A percentile compares a stretch with the other conserved stretches of the same genome.
These are phyloP conservation scores for Aspidiotus destructor DNA, from an alignment of 2,888 invertebrate species.

Conservation along the genomic window DNA sequence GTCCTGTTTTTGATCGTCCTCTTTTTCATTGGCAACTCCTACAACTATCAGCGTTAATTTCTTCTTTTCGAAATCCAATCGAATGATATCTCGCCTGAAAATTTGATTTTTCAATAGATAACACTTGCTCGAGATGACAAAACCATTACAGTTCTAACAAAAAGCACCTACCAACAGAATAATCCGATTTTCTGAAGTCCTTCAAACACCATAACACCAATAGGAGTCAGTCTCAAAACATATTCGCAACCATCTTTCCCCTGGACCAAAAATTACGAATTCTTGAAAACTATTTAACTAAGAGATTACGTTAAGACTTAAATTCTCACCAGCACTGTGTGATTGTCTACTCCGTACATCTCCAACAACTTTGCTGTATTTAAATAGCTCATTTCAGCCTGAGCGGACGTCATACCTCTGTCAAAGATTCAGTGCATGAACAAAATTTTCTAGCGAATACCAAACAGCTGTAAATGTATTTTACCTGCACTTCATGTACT, in stretches of 20 bases:
- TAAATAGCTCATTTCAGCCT: constrained; percentile 87
- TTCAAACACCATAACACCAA: constrained; percentile 96
- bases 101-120: neutral
- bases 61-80: constrained; percentile 95
- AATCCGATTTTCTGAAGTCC: constrained; percentile 92
- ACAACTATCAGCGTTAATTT: constrained; percentile 94
- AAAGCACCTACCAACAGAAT: constrained; percentile 68
- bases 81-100: constrained; percentile 85
- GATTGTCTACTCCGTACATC: constrained; percentile 99
- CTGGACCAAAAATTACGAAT: constrained; percentile 35
- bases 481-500: constrained; percentile 68
- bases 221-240: constrained; percentile 91
- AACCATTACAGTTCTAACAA: neutral
- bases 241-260: constrained; percentile 96
- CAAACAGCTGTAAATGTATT: constrained; percentile 14
- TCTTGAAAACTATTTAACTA: neutral
- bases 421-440: constrained; percentile 33
- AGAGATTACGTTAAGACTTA: neutral
- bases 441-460: neutral
- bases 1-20: constrained; percentile 92
- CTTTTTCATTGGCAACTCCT: constrained; percentile 82
- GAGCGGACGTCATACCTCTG: constrained; percentile 80
- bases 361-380: constrained; percentile 96
- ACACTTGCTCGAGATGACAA: neutral
- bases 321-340: constrained; percentile 66